phyloP scores from a whole-genome alignment of 2,797 vertebrate genomes.

The Galago senegalensis region DNA sequence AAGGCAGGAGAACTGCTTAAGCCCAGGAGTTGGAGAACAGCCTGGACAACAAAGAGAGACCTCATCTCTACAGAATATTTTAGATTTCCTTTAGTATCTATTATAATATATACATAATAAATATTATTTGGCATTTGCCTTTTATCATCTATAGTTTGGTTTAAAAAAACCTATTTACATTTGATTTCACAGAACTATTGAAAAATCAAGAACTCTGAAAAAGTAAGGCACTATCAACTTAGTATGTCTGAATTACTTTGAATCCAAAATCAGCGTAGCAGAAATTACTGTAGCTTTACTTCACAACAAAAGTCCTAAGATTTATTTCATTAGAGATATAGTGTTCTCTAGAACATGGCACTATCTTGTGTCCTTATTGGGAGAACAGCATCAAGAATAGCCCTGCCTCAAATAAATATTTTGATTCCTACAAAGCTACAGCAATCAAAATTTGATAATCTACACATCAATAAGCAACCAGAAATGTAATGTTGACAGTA shows the following conservation, averaged over 20 bases:
- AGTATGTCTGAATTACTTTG: constrained; percentile 21
- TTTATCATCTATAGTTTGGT: constrained; percentile 3
- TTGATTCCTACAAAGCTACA: constrained; percentile 33
- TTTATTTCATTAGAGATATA: neutral
- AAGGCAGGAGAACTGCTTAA: neutral
- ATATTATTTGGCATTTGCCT: constrained; percentile 38
- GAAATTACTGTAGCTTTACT: constrained; percentile 36
- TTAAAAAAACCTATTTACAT: neutral
- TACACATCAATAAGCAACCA: constrained; percentile 16
- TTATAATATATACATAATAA: constrained; percentile 27
- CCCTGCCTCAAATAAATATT: neutral
- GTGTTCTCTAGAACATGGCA: neutral
- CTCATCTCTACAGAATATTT: neutral
- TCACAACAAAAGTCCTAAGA: neutral
- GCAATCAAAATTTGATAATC: neutral
- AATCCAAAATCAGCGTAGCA: constrained; percentile 35
- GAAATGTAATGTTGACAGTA: neutral
- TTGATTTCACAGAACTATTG: neutral
- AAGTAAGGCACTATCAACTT: constrained; percentile 6
- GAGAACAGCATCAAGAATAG: neutral
- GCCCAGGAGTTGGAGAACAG: neutral
- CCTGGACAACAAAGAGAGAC: neutral
- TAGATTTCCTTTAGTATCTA: neutral
- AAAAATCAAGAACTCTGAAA: constrained; percentile 23
- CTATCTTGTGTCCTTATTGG: neutral